Base-by-base conservation (phyloP, 2,888 invertebrate species). In the Kryphioiulus occultus region DNA sequence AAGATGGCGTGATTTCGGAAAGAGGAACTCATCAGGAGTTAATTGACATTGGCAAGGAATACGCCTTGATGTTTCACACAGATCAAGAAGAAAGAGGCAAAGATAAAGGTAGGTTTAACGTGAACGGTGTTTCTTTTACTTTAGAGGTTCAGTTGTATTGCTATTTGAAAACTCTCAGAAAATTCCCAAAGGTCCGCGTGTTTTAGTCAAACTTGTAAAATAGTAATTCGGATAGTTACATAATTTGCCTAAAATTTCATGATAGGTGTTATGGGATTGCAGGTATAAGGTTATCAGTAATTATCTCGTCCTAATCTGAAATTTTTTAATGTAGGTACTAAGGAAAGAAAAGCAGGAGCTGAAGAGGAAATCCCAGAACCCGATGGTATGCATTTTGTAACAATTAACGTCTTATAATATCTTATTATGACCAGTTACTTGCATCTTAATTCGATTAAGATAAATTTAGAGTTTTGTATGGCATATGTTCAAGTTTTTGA, bases 1-100 rank as follows among this genome's bases (percentile, higher is more conserved):
- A 93, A 87, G 93, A 93, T 85, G 94, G 95, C 0, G 90, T 91
- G 88, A 93, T 95, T 39, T 91, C 92, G 1, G 94, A 94, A 89
- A 91, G 92, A 88, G 95, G 94, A 17, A 92, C 92, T 35, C 94
- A 94, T 90, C 89, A 91, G 5, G 90, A 92, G 32, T 22, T 87
- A 12, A 90, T 93, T 90, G 89, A 89, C 1, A 88, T 89, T 30
- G 91, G 91, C 53, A 91, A 91, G 59, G 92, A 92, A 87, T 93
- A 93, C 89, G 90, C 85, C 22, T 85, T 83, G 5, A 87, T 87
- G 87, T 87, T 83, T 39, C 30, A 85, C 9, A 87, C 87, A 7
- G 87, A 87, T 44, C 47, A 87, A 85, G 87, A 87, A 87, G 87
- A 87, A 83, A 82, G 87, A 44, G 26, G 32, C 1, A 68, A 82